Evolutionary conservation across 2,888 invertebrate genomes (phyloP), one percentile per base, ranked within the genome.

Genomic region (Punctoribates punctum): DNA sequence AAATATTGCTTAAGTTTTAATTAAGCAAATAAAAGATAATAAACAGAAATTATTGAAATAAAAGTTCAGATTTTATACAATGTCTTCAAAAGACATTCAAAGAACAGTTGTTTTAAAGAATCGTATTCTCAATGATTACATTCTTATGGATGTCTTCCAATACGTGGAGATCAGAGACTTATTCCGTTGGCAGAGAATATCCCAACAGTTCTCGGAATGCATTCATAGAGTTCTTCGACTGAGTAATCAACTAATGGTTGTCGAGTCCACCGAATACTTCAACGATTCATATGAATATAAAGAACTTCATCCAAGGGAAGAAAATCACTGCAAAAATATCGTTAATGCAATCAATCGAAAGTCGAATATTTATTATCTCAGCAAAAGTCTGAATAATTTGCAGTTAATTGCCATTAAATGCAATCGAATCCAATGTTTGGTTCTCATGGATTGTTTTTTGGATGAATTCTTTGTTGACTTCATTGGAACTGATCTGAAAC

Each of bases 111-210:
- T n/a, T n/a, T n/a, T n/a, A n/a, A n/a, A n/a, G n/a, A n/a, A n/a
- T n/a, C n/a, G n/a, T n/a, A n/a, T n/a, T n/a, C n/a, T n/a, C n/a
- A 62, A 62, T 29, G 62, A 62, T 15, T 62, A 62, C 29, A 27
- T 27, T 15, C 62, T 62, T 11, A 62, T 62, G 62, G 29, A 62
- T 29, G 15, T 62, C 9, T 27, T 62, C 27, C 3, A 8, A 4
- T 1, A 62, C 3, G 1, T 62, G 15, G 62, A 27, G 3, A 62
- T 62, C 4, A 6, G 29, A 27, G 27, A 62, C 27, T 17, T 62
- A 8, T 62, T 62, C 20, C 1, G 17, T 15, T 27, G 13, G 13
- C 62, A 27, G 8, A 29, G 11, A 15, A 20, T 62, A n/a, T 62
- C 62, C 8, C 6, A 62, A 62, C 62, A 62, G 20, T 62, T 62